Evolutionary conservation across 2,113 vertebrate species (phyloP).

Genomic region (Ictidomys tridecemlineatus): DNA sequence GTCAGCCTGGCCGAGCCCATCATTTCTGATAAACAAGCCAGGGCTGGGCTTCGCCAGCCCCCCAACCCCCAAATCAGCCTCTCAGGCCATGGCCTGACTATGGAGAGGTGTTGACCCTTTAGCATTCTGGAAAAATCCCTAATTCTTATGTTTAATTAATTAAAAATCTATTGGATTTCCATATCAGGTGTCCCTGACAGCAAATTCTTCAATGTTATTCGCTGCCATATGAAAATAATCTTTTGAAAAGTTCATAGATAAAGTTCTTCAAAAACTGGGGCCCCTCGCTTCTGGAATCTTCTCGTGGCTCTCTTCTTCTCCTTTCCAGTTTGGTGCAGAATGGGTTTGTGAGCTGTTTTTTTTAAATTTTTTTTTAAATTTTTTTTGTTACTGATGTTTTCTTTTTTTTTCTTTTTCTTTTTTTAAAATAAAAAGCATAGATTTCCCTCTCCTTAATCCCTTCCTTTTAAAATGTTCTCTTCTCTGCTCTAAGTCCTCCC

Average conservation of each 20-base stretch:
- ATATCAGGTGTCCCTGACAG: conserved; percentile 86
- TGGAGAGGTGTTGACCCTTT: conserved; percentile 76
- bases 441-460: conserved; percentile 82
- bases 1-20: neutral
- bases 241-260: conserved; percentile 89
- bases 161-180: conserved; percentile 86
- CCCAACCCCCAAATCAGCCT: neutral
- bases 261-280: conserved; percentile 86
- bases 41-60: conserved; percentile 36
- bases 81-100: conserved; percentile 52
- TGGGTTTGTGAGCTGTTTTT: conserved; percentile 81
- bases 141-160: conserved; percentile 82
- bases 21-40: conserved; percentile 18
- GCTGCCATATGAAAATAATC: conserved; percentile 89
- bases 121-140: conserved; percentile 90
- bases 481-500: conserved; percentile 72
- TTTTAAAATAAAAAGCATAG: conserved; percentile 89
- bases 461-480: conserved; percentile 85
- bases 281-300: conserved; percentile 79
- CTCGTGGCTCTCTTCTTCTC: conserved; percentile 74
- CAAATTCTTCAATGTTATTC: conserved; percentile 85
- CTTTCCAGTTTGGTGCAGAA: conserved; percentile 88
- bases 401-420: conserved; percentile 78
- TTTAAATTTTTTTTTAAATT: conserved; percentile 60
- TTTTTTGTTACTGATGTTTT: conserved; percentile 76